Evolutionary conservation across 2,888 invertebrate species (phyloP), one percentile per base, ranked within the genome.

Genomic region (Argyresthia albistria): DNA sequence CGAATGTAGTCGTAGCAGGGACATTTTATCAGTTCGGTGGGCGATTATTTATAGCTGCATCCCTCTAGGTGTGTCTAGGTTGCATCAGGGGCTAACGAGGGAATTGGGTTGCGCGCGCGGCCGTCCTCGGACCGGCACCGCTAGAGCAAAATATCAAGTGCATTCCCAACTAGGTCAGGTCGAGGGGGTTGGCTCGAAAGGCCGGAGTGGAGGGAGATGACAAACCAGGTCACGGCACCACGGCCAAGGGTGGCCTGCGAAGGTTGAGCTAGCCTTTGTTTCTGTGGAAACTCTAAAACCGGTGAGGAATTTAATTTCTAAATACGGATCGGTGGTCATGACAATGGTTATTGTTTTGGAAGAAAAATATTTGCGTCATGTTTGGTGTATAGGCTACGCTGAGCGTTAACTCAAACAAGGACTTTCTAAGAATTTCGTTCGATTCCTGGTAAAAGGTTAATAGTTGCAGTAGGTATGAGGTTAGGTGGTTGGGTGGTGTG

Each of bases 201-300:
- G 14, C 7, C 25, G 52, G 60, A 65, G 57, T 56, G 55, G 56
- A 49, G 61, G 57, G 63, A 68, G 66, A 65, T 62, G 62, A 64
- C 64, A 65, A 84, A 74, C 75, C 82, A 73, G 81, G 83, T 82
- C 82, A 68, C 69, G 76, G 63, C 68, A 76, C 80, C 84, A 86
- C 80, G 83, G 84, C 84, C 84, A 86, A 86, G 84, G 84, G 82
- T 83, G 80, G 70, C 69, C 68, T 62, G 63, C 75, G 78, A 83
- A 84, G 83, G 82, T 86, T 83, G 80, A 62, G 62, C 61, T 14
- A n/a, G 69, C 64, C 69, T 79, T 77, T 79, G 73, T 78, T 70
- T 73, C 64, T 36, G 14, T 25, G 10, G 16, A 10, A 16, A 25
- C 25, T 25, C 25, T 25, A 6, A 25, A 25, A 25, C 6, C n/a